These are phyloP conservation scores for Pseudanteris insignis DNA, from an alignment of 2,888 invertebrate genomes.

Conservation along the genomic window DNA sequence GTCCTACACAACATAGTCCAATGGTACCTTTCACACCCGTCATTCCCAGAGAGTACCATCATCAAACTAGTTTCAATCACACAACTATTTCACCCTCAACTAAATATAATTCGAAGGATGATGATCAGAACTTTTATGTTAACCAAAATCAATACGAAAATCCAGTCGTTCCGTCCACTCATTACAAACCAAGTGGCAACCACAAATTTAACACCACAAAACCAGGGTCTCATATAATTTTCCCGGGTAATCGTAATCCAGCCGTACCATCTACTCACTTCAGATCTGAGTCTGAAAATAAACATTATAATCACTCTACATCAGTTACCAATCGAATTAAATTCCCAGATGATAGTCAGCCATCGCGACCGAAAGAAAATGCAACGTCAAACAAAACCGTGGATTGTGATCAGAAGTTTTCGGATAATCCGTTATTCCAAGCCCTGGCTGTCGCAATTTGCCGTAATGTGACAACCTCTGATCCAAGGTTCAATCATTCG, in stretches of 20 bases:
- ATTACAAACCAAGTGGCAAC: slow-evolving; percentile 8
- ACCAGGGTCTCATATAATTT: slow-evolving; percentile 3
- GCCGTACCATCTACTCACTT: slow-evolving; percentile 7
- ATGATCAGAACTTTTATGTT: background rate
- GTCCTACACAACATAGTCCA: too few species aligned
- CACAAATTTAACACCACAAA: slow-evolving; percentile 1
- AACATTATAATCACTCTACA: background rate
- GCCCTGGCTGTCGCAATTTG: slow-evolving; percentile 14
- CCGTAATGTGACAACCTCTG: background rate
- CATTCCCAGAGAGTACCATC: too few species aligned
- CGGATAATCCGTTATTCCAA: slow-evolving; percentile 16
- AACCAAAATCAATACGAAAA: slow-evolving; percentile 7
- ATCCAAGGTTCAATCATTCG: background rate
- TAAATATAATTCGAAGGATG: slow-evolving; percentile 1
- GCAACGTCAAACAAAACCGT: background rate
- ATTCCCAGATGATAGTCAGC: background rate
- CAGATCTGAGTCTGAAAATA: slow-evolving; percentile 5
- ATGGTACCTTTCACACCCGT: too few species aligned
- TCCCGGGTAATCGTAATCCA: slow-evolving; percentile 11
- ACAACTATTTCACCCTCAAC: background rate
- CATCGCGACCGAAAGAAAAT: background rate
- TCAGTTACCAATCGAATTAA: background rate
- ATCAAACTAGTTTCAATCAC: background rate
- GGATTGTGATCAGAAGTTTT: slow-evolving; percentile 16
- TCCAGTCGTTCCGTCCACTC: slow-evolving; percentile 9